A percentile compares a stretch with the other conserved stretches of the same genome.
Conservation (phyloP, 92 coral and sea anemone genomes). For the Epizoanthus stellaris region DNA sequence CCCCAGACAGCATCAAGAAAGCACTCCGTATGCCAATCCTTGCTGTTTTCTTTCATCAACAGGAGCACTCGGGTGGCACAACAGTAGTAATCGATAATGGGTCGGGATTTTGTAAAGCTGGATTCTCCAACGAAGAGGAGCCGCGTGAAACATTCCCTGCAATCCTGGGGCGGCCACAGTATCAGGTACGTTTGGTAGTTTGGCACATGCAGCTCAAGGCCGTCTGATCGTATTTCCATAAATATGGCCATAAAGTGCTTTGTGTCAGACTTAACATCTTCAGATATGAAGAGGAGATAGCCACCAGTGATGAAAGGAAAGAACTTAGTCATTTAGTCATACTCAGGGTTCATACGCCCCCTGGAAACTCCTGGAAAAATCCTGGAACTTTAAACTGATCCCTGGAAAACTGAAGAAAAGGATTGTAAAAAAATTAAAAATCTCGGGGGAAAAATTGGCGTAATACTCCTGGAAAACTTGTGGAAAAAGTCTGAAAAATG, state of each 20-base stretch:
- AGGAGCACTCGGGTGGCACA: constrained; percentile 84
- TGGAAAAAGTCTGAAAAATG: too few relatives aligned
- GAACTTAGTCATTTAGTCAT: too few relatives aligned
- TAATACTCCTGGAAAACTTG: too few relatives aligned
- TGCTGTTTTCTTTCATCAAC: not conserved
- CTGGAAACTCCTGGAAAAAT: too few relatives aligned
- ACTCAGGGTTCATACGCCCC: too few relatives aligned
- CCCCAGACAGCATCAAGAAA: too few relatives aligned
- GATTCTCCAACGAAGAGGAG: constrained; percentile 84
- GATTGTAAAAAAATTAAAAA: too few relatives aligned
- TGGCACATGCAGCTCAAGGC: not conserved
- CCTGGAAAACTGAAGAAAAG: too few relatives aligned
- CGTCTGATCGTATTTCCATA: not conserved
- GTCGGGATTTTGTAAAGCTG: constrained; percentile 93
- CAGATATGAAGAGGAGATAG: not conserved
- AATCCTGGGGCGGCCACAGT: constrained; percentile 87
- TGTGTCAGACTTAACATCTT: not conserved
- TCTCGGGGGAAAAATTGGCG: too few relatives aligned
- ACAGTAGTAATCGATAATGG: constrained; percentile 94
- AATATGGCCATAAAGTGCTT: not conserved
- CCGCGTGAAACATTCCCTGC: constrained; percentile 94
- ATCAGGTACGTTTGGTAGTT: constrained; percentile 66
- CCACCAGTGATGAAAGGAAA: too few relatives aligned
- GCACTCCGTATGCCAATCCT: not conserved
- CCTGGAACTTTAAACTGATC: too few relatives aligned